Base-by-base conservation (phyloP, 2,797 vertebrate species). In the Anableps anableps region DNA sequence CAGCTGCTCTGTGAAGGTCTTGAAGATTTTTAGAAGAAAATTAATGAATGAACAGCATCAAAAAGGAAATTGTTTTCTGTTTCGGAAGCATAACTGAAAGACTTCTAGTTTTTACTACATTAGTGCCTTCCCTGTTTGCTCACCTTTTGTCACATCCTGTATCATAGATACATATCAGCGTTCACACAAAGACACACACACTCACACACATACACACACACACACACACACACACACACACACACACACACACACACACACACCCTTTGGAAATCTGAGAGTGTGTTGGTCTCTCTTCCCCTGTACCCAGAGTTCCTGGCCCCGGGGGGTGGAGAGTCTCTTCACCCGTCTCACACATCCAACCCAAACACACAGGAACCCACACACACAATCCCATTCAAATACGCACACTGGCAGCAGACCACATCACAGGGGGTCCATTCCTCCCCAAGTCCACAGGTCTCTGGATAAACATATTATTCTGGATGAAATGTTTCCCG, bases 401-500 rank as follows among this genome's bases (percentile, higher is more conserved):
- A 58, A 84, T 34, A 87, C 93, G 92, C 91, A 93, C 92, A 86
- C 91, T 90, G 88, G 92, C 91, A 91, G 89, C 85, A 86, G 85
- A 93, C 93, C 93, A 95, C 94, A 94, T 94, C 92, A 94, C 93
- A 93, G 89, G 92, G 89, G 93, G 94, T 93, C 93, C 92, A 90
- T 94, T 93, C 89, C 88, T 90, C 85, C 48, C 79, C 66, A 81
- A 88, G 89, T 92, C 92, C 92, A 85, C 92, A 89, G 92, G 90
- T 95, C 91, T 93, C 87, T 95, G 83, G 85, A 92, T 91, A 95
- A 95, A 95, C 95, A 95, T 93, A 94, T 95, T 94, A 94, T 92
- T 95, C 93, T 94, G 92, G 92, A 96, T 96, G 93, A 94, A 96
- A 96, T 95, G 93, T 94, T 95, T 96, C 93, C 94, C 93, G 86